These are phyloP conservation scores for Aythya fuligula DNA, from an alignment of 2,797 vertebrate genomes.

Conservation along the genomic window DNA sequence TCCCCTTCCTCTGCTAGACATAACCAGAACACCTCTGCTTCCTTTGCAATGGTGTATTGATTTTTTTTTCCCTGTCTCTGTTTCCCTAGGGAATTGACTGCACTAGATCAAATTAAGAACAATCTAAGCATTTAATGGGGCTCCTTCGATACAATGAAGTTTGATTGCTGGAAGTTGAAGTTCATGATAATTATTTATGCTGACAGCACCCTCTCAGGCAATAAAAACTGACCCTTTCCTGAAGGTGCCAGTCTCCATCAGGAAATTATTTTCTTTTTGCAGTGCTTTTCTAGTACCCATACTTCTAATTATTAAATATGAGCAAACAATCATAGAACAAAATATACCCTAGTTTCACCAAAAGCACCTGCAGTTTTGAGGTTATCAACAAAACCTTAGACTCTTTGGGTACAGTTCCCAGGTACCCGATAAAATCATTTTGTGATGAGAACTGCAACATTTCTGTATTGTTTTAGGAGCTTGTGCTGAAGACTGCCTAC, in stretches of 20 bases:
- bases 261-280: conserved; percentile 4
- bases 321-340: not conserved
- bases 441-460: fast-evolving
- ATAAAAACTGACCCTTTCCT: conserved; percentile 47
- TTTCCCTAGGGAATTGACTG: conserved; percentile 52
- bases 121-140: conserved; percentile 70
- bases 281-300: not conserved
- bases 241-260: not conserved
- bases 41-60: conserved; percentile 55
- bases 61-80: conserved; percentile 53
- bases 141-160: conserved; percentile 60
- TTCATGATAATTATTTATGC: conserved; percentile 74
- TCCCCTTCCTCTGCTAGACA: not conserved
- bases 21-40: conserved; percentile 28
- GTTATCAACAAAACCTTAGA: not conserved
- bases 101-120: conserved; percentile 75
- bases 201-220: conserved; percentile 41
- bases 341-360: not conserved
- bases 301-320: not conserved
- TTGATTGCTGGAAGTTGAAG: conserved; percentile 66
- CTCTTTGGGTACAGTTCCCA: not conserved
- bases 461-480: not conserved
- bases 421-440: not conserved
- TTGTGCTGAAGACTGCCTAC: not conserved
- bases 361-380: not conserved